Conservation (phyloP, 1,140 invertebrate species). For the Dreissena rostriformis region DNA sequence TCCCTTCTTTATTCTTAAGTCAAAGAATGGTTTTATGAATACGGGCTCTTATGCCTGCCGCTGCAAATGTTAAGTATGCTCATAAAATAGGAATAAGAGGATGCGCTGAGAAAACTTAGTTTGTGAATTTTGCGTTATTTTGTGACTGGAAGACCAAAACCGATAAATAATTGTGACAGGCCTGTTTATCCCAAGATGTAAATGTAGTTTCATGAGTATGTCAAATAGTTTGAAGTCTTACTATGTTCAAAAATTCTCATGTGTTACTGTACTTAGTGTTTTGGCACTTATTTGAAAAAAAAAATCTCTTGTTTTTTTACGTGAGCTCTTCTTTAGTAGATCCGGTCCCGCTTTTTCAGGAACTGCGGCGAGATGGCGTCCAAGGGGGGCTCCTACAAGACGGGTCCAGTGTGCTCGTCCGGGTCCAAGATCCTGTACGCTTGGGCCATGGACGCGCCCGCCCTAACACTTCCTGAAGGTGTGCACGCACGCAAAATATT, state of each 20-base stretch:
- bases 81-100: too few species aligned
- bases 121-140: too few species aligned
- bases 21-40: too few species aligned
- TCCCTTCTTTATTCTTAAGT: too few species aligned
- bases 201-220: slow-evolving; percentile 84
- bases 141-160: too few species aligned
- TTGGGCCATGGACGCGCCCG: slow-evolving; percentile 53
- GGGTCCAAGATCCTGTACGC: slow-evolving; percentile 47
- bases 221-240: background rate
- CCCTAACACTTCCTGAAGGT: slow-evolving; percentile 38
- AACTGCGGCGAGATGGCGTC: slow-evolving; percentile 80
- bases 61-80: too few species aligned
- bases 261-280: slow-evolving; percentile 23
- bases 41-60: too few species aligned
- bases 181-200: background rate
- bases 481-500: background rate
- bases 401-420: slow-evolving; percentile 18
- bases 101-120: too few species aligned
- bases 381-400: background rate
- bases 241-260: background rate
- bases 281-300: background rate
- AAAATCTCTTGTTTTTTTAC: background rate
- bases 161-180: background rate
- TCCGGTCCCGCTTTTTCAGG: slow-evolving; percentile 61
- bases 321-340: background rate